A percentile compares a stretch with the other conserved stretches of the same genome.
Conservation (phyloP, 2,888 invertebrate species). For the Meteorus cinctellus region DNA sequence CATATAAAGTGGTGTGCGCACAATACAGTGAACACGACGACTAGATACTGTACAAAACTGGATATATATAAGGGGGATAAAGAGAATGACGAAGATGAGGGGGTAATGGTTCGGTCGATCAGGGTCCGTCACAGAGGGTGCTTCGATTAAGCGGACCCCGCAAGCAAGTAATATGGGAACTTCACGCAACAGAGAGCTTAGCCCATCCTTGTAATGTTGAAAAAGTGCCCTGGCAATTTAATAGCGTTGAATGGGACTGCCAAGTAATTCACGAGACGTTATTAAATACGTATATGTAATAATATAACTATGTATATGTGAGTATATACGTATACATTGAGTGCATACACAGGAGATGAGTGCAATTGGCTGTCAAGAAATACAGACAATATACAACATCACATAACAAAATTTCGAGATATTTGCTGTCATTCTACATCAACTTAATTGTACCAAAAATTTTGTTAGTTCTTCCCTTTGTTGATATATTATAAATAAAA, state of each 20-base stretch:
- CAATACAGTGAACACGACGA: not conserved
- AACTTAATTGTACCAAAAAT: not conserved
- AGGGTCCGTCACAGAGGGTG: slow-evolving; percentile 61
- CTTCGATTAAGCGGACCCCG: slow-evolving; percentile 56
- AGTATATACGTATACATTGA: not conserved
- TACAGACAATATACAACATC: not conserved
- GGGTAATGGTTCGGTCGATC: slow-evolving; percentile 51
- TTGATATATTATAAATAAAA: too few relatives aligned
- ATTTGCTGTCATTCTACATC: not conserved
- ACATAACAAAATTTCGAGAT: not conserved
- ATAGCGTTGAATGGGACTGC: slow-evolving; percentile 53
- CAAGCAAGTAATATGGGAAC: slow-evolving; percentile 54
- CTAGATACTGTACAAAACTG: slow-evolving; percentile 6
- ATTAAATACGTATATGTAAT: slow-evolving; percentile 32
- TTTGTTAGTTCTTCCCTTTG: not conserved
- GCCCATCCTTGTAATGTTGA: slow-evolving; percentile 57
- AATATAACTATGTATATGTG: not conserved
- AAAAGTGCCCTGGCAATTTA: slow-evolving; percentile 54
- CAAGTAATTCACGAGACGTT: slow-evolving; percentile 49
- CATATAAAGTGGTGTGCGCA: slow-evolving; percentile 5
- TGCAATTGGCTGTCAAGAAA: slow-evolving; percentile 13
- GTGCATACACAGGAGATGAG: not conserved
- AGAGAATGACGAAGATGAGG: slow-evolving; percentile 36
- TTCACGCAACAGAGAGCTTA: slow-evolving; percentile 54
- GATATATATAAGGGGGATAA: slow-evolving; percentile 10